These are phyloP conservation scores for Eriocheir sinensis DNA, from an alignment of 1,140 invertebrate species.

Conservation along the genomic window DNA sequence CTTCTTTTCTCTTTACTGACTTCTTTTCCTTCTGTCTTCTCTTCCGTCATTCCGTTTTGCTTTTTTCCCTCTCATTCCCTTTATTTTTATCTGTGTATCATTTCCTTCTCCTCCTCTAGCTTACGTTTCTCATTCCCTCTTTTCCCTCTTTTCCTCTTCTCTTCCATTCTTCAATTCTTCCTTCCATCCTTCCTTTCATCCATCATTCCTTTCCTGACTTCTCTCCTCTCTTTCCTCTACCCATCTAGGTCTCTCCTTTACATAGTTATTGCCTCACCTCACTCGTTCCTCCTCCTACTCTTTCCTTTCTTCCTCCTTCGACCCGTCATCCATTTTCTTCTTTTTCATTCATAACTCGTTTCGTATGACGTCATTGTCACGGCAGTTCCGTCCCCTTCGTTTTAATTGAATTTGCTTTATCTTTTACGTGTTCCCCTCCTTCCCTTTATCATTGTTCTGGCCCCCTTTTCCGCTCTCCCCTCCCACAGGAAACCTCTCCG, in stretches of 20 bases:
- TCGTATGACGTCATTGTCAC: neutral
- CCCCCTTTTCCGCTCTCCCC: neutral
- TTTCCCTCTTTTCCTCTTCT: neutral
- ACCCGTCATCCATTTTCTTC: neutral
- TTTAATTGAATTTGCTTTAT: conserved; percentile 12
- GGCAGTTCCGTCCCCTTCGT: neutral
- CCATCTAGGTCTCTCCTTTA: neutral
- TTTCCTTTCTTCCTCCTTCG: neutral
- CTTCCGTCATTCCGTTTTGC: neutral
- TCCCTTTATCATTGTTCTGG: neutral
- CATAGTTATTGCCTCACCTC: neutral
- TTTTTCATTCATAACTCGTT: neutral
- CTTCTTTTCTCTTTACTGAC: neutral
- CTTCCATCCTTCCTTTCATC: neutral
- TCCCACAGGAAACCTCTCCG: neutral
- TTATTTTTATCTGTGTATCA: neutral
- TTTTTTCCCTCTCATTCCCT: neutral
- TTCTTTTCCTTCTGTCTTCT: neutral
- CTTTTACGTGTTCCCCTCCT: neutral
- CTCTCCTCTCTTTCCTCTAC: neutral
- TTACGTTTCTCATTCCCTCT: neutral
- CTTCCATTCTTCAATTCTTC: neutral
- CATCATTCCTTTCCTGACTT: neutral
- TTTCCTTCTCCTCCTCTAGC: neutral
- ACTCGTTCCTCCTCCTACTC: neutral